Evolutionary conservation across 2,888 invertebrate species (phyloP).

Genomic region (Coronaproctus castanopsis): DNA sequence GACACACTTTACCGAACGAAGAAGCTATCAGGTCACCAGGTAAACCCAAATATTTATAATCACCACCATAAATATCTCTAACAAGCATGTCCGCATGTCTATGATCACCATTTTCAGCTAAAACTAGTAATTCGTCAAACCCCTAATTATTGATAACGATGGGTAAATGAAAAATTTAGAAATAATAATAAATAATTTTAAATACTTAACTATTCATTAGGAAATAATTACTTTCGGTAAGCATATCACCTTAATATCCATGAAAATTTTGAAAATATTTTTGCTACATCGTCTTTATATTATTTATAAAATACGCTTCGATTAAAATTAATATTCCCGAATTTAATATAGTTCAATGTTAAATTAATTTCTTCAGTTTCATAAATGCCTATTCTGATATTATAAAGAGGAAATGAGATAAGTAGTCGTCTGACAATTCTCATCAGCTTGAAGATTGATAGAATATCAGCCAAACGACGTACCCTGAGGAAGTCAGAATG

Average conservation of each 20-base stretch:
- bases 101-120: conserved; percentile 45
- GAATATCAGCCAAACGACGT: too few species aligned
- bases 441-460: too few species aligned
- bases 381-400: too few species aligned
- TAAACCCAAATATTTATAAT: conserved; percentile 35
- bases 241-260: background rate
- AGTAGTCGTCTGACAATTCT: too few species aligned
- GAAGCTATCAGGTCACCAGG: conserved; percentile 43
- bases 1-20: conserved; percentile 40
- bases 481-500: too few species aligned
- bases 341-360: too few species aligned
- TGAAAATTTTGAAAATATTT: too few species aligned
- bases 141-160: conserved; percentile 26
- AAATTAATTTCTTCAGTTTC: too few species aligned
- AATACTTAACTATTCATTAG: background rate
- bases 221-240: background rate
- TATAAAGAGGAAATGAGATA: too few species aligned
- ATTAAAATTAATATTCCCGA: too few species aligned
- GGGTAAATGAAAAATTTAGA: background rate
- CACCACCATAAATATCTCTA: conserved; percentile 44
- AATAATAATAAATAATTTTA: background rate
- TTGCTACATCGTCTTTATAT: too few species aligned
- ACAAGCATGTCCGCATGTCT: conserved; percentile 43
- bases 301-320: too few species aligned
- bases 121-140: conserved; percentile 41